Base-by-base conservation (phyloP, 2,113 vertebrate genomes). In the Percina caprodes region DNA sequence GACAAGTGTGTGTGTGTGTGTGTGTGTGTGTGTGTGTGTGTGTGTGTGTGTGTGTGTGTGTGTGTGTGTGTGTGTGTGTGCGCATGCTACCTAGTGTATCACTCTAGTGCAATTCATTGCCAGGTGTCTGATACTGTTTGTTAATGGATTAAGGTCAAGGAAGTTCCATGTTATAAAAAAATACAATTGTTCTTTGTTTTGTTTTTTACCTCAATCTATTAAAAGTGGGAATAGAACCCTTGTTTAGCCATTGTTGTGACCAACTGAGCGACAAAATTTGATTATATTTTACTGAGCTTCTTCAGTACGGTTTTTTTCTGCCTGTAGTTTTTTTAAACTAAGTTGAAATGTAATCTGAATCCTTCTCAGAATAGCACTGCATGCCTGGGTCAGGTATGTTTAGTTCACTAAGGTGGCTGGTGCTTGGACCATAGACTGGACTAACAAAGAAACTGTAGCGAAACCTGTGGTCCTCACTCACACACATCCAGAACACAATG, bases 341-440 rank as follows among this genome's bases (percentile, higher is more conserved):
- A 83, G 59, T 66, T 66, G 5, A 80, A 69, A 54, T 69, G 81
- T 45, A 77, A 73, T 59, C 35, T 59, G 15, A 71, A 18, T 68
- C 77, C 19, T 24, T 76, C 80, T 76, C 48, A 88, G 76, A 81
- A 85, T 87, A 91, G 88, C 54, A 0, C 51, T 24, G 19, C 77
- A 72, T 69, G 67, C 3, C 62, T 67, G 70, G 73, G 58, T 21
- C 77, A 46, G 69, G 66, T 78, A 39, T 69, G 61, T 86, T 77
- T 65, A 77, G 76, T 35, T 80, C 84, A 72, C 60, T 65, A 1
- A 45, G 62, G 39, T 80, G 61, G 55, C 67, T 15, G 58, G 39
- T 2, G 6, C n/a, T 63, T 3, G 13, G 26, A 61, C 62, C 61
- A 19, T 49, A 19, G 42, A 7, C 55, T 18, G 5, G 21, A 24